Conservation (phyloP, 2,797 vertebrate species). For the Phrynocephalus guinanensis region DNA sequence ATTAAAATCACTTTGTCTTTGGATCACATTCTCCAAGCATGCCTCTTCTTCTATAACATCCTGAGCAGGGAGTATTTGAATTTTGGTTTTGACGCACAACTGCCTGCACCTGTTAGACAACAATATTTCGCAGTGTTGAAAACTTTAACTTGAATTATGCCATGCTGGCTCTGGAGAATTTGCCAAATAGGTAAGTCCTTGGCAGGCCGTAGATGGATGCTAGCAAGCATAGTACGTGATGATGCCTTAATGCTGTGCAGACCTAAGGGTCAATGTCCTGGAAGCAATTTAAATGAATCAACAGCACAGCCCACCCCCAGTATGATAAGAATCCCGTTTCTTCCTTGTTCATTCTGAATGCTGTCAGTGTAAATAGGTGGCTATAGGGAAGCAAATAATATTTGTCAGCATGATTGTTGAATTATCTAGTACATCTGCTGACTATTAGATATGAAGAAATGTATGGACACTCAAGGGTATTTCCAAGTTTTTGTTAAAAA, state of each 20-base stretch:
- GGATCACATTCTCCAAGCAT: neutral
- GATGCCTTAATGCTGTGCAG: neutral
- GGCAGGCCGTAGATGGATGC: neutral
- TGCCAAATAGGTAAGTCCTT: neutral
- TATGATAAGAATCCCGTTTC: neutral
- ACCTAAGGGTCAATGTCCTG: neutral
- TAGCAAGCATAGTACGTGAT: neutral
- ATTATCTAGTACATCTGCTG: conserved; percentile 2
- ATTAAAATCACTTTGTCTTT: neutral
- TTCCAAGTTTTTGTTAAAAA: neutral
- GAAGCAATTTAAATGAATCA: neutral
- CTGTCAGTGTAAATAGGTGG: conserved; percentile 21
- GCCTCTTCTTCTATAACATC: too few relatives aligned
- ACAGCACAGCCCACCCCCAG: neutral
- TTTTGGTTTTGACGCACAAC: conserved; percentile 1
- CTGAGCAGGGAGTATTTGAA: neutral
- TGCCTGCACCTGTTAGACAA: neutral
- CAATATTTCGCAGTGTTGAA: neutral
- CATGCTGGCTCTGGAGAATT: neutral
- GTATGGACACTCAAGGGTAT: neutral
- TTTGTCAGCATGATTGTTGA: conserved; percentile 34
- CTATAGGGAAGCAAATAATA: conserved; percentile 26
- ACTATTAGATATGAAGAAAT: neutral
- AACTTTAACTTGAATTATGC: conserved; percentile 15
- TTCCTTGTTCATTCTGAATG: neutral